Evolutionary conservation across 2,888 invertebrate species (phyloP), one percentile per base, ranked within the genome.

Genomic region (Tenthredo scrophulariae): DNA sequence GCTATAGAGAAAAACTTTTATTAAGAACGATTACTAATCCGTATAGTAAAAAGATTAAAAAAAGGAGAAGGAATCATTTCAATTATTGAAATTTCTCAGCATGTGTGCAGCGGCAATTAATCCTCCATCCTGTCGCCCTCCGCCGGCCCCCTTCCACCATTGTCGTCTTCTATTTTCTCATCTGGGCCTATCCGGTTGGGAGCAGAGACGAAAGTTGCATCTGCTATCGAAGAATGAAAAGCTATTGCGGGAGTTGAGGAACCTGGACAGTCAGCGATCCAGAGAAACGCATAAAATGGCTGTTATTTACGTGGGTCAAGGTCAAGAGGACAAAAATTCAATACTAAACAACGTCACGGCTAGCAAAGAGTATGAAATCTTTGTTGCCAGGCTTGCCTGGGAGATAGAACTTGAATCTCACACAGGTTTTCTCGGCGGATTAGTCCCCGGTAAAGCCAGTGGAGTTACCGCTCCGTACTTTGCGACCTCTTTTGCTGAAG

Each of bases 241-340:
- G 85, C 94, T 99, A 87, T 93, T 99, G 86, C 94, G 99, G 18
- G 99, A 99, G 92, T 93, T 99, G 85, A 95, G 98, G 86, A 98
- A 99, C 94, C 95, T 99, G 70, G 99, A 99, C 92, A 96, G 96
- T 85, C 98, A 98, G 90, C 95, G 96, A 94, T 98, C 98, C 89
- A 95, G 98, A 15, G 98, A 98, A 93, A 98, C 98, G 0, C 98
- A 99, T 94, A 99, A 99, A 94, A 97, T 99, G 90, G 99, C 99
- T 26, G 98, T 99, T 77, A 98, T 99, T 90, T 99, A 99, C 94
- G 99, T 99, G 26, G 98, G 97, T n/a, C 97, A 97, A 75, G 99
- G 99, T 0, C 99, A 99, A 92, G 99, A 99, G 93, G 98, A 98
- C 89, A 98, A 99, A 90, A 97, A 97, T 92, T 98, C 98, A 67